Percentiles rank a stretch among this genome's conserved stretches.
Conservation (phyloP, 2,888 invertebrate genomes). For the Cephonodes hylas region DNA sequence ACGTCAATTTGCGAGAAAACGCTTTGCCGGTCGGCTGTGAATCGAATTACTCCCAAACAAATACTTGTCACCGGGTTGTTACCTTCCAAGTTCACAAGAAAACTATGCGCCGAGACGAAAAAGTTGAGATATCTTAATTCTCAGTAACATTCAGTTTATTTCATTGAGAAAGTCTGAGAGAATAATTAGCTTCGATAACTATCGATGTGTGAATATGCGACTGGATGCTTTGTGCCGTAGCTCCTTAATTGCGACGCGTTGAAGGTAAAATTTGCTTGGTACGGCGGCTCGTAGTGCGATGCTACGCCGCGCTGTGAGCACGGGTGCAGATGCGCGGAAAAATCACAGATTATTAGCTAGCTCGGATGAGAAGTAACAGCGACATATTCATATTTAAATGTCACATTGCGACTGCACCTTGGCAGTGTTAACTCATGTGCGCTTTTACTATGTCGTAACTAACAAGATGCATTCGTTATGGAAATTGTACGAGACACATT, state of each 20-base stretch:
- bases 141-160: constrained; percentile 22
- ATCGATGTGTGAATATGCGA: constrained; percentile 25
- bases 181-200: constrained; percentile 19
- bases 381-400: constrained; percentile 79
- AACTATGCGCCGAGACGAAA: constrained; percentile 42
- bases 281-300: constrained; percentile 23
- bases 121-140: constrained; percentile 34
- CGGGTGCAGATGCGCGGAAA: constrained; percentile 69
- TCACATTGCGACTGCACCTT: constrained; percentile 54
- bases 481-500: background rate
- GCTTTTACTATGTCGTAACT: constrained; percentile 12
- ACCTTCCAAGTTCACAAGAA: constrained; percentile 57
- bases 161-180: constrained; percentile 16
- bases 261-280: constrained; percentile 22
- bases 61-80: constrained; percentile 62
- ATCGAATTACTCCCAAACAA: constrained; percentile 69
- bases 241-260: constrained; percentile 25
- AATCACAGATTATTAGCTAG: constrained; percentile 72
- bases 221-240: constrained; percentile 14
- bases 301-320: constrained; percentile 26
- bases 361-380: constrained; percentile 46
- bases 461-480: background rate
- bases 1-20: constrained; percentile 68
- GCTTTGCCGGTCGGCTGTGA: constrained; percentile 47
- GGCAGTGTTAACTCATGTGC: constrained; percentile 55